phyloP scores from a whole-genome alignment of 2,797 vertebrate species.

The Macropodus opercularis region DNA sequence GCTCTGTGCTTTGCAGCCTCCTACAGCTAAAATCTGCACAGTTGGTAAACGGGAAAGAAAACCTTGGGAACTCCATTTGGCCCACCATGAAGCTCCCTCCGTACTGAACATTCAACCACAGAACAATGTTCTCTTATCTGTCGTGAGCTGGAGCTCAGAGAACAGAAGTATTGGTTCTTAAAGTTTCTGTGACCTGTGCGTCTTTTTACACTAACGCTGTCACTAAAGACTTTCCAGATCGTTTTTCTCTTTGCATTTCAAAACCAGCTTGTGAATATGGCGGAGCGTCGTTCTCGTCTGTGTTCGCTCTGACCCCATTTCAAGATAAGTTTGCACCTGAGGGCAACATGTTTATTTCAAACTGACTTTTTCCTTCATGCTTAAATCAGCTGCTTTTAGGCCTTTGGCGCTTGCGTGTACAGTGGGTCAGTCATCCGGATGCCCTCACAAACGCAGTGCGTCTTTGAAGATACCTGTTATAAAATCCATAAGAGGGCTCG shows the following conservation, averaged over 20 bases:
- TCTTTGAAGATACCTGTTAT: conserved; percentile 5
- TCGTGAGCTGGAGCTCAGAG: too few species aligned
- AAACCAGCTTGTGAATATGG: neutral
- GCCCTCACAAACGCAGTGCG: neutral
- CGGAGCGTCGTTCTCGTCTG: neutral
- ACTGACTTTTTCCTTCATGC: conserved; percentile 1
- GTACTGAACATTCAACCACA: too few species aligned
- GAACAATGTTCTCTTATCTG: too few species aligned
- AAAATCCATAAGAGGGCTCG: neutral
- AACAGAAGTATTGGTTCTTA: too few species aligned
- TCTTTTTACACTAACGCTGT: too few species aligned
- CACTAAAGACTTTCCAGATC: neutral
- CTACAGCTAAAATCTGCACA: too few species aligned
- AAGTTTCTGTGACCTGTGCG: too few species aligned
- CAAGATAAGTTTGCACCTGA: conserved; percentile 17
- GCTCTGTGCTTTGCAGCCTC: too few species aligned
- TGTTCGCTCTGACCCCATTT: conserved; percentile 9
- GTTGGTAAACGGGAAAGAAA: too few species aligned
- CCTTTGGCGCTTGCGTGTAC: neutral
- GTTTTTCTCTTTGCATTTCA: conserved; percentile 5
- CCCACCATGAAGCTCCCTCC: too few species aligned
- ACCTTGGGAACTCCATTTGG: too few species aligned
- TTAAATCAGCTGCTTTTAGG: conserved; percentile 1
- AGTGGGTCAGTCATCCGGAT: neutral
- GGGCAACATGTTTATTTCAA: neutral